phyloP scores from a whole-genome alignment of 2,888 invertebrate genomes.

The Monopis laevigella region DNA sequence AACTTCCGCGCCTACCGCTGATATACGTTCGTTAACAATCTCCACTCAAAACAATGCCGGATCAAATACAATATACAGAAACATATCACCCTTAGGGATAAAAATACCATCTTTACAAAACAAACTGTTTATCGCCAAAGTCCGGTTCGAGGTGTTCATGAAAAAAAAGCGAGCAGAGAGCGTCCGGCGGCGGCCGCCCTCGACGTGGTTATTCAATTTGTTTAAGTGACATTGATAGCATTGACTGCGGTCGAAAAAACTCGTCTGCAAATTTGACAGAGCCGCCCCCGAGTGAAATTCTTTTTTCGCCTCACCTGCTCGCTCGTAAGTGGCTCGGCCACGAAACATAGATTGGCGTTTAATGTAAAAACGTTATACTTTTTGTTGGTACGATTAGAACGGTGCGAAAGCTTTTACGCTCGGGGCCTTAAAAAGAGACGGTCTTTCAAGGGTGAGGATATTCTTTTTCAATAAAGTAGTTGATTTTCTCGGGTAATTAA shows the following conservation, averaged over 20 bases:
- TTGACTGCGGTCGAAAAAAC: conserved; percentile 55
- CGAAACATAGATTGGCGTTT: conserved; percentile 52
- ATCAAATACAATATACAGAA: too few relatives aligned
- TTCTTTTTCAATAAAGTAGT: neutral
- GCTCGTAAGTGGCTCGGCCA: conserved; percentile 34
- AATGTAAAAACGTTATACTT: conserved; percentile 37
- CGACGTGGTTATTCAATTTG: conserved; percentile 59
- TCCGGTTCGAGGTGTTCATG: too few relatives aligned
- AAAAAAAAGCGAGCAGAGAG: too few relatives aligned
- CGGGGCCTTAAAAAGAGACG: neutral
- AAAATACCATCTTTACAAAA: too few relatives aligned
- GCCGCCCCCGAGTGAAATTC: conserved; percentile 38
- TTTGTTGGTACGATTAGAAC: conserved; percentile 18
- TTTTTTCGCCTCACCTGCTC: conserved; percentile 58
- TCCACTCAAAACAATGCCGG: conserved; percentile 12
- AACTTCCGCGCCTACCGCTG: neutral
- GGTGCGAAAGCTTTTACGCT: conserved; percentile 14
- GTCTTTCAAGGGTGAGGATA: neutral
- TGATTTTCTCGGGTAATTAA: conserved; percentile 1
- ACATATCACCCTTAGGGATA: too few relatives aligned
- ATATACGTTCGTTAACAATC: neutral
- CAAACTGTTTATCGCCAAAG: too few relatives aligned
- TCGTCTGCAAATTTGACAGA: conserved; percentile 52
- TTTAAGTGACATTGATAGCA: conserved; percentile 66
- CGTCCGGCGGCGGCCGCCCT: conserved; percentile 34